Percentiles rank a stretch among this genome's conserved stretches.
Conservation (phyloP, 2,888 invertebrate genomes). For the Sphecodes monilicornis region DNA sequence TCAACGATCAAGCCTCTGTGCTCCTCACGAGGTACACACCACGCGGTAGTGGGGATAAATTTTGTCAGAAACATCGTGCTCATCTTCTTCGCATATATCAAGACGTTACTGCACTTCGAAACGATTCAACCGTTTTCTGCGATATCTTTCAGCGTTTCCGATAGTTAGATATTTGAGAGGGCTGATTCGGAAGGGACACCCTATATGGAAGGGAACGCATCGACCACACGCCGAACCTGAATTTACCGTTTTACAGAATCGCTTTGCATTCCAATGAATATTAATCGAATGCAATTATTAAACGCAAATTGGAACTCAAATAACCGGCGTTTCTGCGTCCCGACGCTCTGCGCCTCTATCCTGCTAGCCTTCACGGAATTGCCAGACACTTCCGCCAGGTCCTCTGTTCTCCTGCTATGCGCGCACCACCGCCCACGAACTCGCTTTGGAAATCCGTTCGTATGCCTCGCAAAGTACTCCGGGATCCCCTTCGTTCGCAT, state of each 20-base stretch:
- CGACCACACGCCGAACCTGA: slow-evolving; percentile 36
- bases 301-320: slow-evolving; percentile 79
- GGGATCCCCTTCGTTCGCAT: slow-evolving; percentile 30
- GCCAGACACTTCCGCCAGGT: slow-evolving; percentile 25
- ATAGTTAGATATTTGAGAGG: background rate
- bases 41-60: background rate
- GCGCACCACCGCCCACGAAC: slow-evolving; percentile 37
- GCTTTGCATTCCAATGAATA: slow-evolving; percentile 81
- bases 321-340: slow-evolving; percentile 62
- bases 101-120: background rate
- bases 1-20: background rate
- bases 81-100: background rate
- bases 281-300: slow-evolving; percentile 80
- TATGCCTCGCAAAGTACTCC: slow-evolving; percentile 38
- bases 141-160: background rate
- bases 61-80: background rate
- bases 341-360: slow-evolving; percentile 22
- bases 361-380: slow-evolving; percentile 46
- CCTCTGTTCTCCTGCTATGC: slow-evolving; percentile 12
- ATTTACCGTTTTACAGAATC: slow-evolving; percentile 71
- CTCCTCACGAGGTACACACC: no score
- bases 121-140: background rate
- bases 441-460: slow-evolving; percentile 45
- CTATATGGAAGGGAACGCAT: background rate
- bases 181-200: background rate